Percentiles rank a stretch among this genome's conserved stretches.
phyloP scores from a whole-genome alignment of 2,888 invertebrate genomes.

The Phalera bucephala region DNA sequence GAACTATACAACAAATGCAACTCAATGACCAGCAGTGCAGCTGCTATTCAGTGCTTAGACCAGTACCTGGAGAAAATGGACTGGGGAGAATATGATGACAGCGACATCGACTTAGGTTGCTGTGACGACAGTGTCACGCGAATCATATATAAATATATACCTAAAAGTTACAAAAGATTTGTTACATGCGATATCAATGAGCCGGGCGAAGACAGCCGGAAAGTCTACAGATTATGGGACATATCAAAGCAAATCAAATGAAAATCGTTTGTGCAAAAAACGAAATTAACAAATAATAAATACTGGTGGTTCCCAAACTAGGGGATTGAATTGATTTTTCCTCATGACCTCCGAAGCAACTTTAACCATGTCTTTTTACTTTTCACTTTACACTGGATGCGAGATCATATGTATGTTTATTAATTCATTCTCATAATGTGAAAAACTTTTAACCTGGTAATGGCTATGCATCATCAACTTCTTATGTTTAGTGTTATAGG shows the following conservation, averaged over 20 bases:
- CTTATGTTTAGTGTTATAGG: too few relatives aligned
- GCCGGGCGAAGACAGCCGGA: constrained; percentile 65
- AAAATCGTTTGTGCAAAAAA: too few relatives aligned
- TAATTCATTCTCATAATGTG: neutral
- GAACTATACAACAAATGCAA: constrained; percentile 1
- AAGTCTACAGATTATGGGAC: constrained; percentile 81
- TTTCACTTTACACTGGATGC: constrained; percentile 91
- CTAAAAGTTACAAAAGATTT: constrained; percentile 74
- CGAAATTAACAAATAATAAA: too few relatives aligned
- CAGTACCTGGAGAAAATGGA: constrained; percentile 83
- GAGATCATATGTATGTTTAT: constrained; percentile 85
- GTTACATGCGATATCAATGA: constrained; percentile 88
- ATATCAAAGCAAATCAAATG: too few relatives aligned
- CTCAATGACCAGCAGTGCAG: neutral
- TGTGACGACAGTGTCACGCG: constrained; percentile 88
- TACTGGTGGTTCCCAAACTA: too few relatives aligned
- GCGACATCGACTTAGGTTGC: constrained; percentile 88
- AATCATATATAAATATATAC: constrained; percentile 83
- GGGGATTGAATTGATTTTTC: constrained; percentile 71
- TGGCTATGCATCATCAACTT: too few relatives aligned
- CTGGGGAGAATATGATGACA: constrained; percentile 79
- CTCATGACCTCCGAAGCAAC: constrained; percentile 63
- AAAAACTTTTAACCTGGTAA: too few relatives aligned
- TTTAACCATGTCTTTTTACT: constrained; percentile 90
- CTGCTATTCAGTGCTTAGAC: constrained; percentile 78